These are phyloP conservation scores for Ectropis crepuscularia DNA, from an alignment of 2,888 invertebrate genomes.

Conservation along the genomic window DNA sequence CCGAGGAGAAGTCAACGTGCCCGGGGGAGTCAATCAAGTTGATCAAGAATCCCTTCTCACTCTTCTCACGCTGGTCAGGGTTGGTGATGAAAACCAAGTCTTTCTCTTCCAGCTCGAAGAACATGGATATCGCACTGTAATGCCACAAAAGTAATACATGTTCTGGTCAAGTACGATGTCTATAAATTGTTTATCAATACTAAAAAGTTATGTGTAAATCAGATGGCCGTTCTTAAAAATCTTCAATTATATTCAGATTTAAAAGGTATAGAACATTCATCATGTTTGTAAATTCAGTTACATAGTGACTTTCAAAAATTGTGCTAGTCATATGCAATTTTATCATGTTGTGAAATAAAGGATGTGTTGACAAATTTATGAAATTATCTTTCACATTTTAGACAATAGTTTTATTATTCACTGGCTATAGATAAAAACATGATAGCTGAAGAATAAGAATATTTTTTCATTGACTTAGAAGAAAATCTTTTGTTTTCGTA, in stretches of 20 bases:
- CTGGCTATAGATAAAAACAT: too few species aligned
- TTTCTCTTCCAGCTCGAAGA: constrained; percentile 97
- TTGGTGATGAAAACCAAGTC: constrained; percentile 97
- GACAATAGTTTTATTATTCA: too few species aligned
- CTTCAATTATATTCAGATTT: constrained; percentile 72
- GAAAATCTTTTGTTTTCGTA: background rate
- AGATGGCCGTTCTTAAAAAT: constrained; percentile 85
- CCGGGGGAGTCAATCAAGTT: constrained; percentile 99
- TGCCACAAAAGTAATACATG: background rate
- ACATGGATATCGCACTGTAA: constrained; percentile 98
- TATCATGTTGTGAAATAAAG: constrained; percentile 9
- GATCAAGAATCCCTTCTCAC: constrained; percentile 98
- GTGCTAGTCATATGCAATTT: constrained; percentile 5
- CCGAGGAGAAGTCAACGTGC: constrained; percentile 99
- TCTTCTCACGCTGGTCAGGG: constrained; percentile 95
- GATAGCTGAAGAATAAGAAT: too few species aligned
- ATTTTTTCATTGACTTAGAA: too few species aligned
- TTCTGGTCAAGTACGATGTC: background rate
- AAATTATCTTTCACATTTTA: too few species aligned
- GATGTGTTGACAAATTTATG: too few species aligned
- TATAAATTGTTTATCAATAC: background rate
- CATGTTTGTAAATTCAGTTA: constrained; percentile 49
- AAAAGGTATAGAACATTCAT: constrained; percentile 84
- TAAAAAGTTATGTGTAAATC: constrained; percentile 47
- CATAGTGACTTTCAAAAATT: background rate